Percentiles rank a stretch among this genome's conserved stretches.
Conservation (phyloP, 1,140 invertebrate genomes). For the Dinoponera quadriceps region DNA sequence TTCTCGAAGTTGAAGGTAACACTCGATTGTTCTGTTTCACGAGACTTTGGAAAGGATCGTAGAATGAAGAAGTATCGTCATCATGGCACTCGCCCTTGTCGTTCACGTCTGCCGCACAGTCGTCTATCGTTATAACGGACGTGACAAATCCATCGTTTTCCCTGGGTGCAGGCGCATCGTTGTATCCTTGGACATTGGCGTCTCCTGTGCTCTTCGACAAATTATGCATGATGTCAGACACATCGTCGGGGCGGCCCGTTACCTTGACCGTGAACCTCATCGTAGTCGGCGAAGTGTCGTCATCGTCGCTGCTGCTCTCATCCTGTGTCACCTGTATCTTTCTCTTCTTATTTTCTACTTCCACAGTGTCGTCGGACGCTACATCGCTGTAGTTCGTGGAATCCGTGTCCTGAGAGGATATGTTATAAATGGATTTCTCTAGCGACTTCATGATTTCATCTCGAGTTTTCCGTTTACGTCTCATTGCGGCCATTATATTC, state of each 20-base stretch:
- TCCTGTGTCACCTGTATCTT: constrained; percentile 5
- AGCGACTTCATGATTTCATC: constrained; percentile 67
- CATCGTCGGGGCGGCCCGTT: constrained; percentile 77
- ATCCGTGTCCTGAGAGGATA: constrained; percentile 46
- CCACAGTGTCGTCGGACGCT: constrained; percentile 32
- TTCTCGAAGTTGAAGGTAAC: neutral
- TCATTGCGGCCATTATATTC: constrained; percentile 66
- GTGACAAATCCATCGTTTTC: constrained; percentile 65
- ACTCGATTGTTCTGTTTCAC: constrained; percentile 46
- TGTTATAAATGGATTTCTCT: constrained; percentile 64
- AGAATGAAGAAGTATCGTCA: neutral
- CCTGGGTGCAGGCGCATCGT: constrained; percentile 10
- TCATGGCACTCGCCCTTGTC: neutral
- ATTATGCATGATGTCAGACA: constrained; percentile 78
- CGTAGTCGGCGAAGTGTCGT: constrained; percentile 11
- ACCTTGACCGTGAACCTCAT: constrained; percentile 77
- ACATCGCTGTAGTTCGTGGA: constrained; percentile 47
- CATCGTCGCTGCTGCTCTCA: constrained; percentile 7
- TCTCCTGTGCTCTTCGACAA: constrained; percentile 66
- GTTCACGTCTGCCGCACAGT: neutral
- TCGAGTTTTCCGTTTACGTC: constrained; percentile 71
- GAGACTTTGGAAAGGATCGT: constrained; percentile 10
- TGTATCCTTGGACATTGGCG: constrained; percentile 33
- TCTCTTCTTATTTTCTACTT: constrained; percentile 34
- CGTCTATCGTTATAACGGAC: constrained; percentile 70